These are phyloP conservation scores for Chiloscyllium plagiosum DNA, from an alignment of 2,113 vertebrate genomes.

Conservation along the genomic window DNA sequence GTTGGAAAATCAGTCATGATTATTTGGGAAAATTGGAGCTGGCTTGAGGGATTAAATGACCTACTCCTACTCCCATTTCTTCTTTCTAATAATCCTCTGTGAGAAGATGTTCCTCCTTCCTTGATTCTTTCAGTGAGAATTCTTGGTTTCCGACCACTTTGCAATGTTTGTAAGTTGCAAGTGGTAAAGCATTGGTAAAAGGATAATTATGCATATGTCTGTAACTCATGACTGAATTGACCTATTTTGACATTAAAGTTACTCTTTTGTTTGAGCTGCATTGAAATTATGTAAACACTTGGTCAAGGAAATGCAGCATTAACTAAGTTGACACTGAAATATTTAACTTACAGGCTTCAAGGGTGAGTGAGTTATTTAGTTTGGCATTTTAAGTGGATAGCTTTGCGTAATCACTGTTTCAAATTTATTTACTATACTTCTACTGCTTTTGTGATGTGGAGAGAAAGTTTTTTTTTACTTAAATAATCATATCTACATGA, in stretches of 20 bases:
- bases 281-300: conserved; percentile 24
- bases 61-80: background rate
- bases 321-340: background rate
- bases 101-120: no score
- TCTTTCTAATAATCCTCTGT: background rate
- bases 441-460: background rate
- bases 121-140: background rate
- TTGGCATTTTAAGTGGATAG: background rate
- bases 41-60: background rate
- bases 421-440: background rate
- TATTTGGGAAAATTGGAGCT: background rate
- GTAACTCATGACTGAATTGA: background rate
- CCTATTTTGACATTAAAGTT: background rate
- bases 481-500: background rate
- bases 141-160: background rate
- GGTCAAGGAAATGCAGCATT: background rate
- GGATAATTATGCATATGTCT: background rate
- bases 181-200: background rate
- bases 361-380: background rate
- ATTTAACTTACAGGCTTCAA: conserved; percentile 4
- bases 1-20: background rate
- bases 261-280: background rate
- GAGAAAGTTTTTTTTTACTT: background rate
- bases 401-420: background rate
- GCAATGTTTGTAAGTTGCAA: background rate